Conservation (phyloP, 1,140 invertebrate species). For the Drosophila equinoxialis region DNA sequence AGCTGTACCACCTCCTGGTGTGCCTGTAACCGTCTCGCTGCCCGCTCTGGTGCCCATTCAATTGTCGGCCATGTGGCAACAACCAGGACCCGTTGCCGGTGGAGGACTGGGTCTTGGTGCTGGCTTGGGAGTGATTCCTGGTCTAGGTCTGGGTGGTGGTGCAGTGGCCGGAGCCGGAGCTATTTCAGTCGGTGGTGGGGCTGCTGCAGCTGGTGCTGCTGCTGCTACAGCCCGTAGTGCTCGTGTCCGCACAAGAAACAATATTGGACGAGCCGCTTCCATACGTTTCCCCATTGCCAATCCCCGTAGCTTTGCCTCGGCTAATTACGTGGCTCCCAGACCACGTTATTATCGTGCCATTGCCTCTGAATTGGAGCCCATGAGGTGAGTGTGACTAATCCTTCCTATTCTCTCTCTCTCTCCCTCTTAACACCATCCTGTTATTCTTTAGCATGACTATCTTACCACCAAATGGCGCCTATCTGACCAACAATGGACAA, state of each 20-base stretch:
- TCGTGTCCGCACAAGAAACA: conserved; percentile 16
- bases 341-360: conserved; percentile 64
- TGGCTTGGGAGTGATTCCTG: neutral
- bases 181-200: conserved; percentile 2
- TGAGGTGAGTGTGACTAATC: conserved; percentile 39
- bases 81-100: conserved; percentile 56
- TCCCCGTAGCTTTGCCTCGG: conserved; percentile 66
- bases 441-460: conserved; percentile 44
- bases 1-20: conserved; percentile 62
- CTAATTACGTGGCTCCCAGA: conserved; percentile 69
- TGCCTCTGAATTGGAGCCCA: conserved; percentile 41
- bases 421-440: neutral
- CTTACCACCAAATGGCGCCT: conserved; percentile 48
- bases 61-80: conserved; percentile 75
- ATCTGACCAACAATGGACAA: conserved; percentile 30
- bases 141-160: conserved; percentile 39
- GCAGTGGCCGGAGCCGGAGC: conserved; percentile 22
- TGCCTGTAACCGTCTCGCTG: conserved; percentile 72
- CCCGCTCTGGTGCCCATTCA: conserved; percentile 80
- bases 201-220: conserved; percentile 31
- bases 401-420: neutral
- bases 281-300: conserved; percentile 69
- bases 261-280: conserved; percentile 13
- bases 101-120: conserved; percentile 41
- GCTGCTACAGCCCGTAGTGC: conserved; percentile 18